Conservation (phyloP, 2,888 invertebrate genomes). For the Andrena fulva region DNA sequence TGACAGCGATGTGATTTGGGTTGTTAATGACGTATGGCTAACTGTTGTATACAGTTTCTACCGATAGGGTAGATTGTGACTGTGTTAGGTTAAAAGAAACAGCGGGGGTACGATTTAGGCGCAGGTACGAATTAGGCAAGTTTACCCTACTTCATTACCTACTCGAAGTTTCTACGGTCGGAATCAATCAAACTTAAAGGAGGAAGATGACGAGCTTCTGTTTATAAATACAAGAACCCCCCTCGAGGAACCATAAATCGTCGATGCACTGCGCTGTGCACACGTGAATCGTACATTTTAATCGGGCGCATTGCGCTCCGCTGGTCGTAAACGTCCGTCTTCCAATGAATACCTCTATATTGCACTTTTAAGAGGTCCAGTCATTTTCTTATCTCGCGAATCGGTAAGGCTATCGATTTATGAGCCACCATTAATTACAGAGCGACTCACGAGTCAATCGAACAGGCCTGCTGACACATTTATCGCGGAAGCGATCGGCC, state of each 20-base stretch:
- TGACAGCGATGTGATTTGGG: no score
- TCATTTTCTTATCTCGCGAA: conserved; percentile 1
- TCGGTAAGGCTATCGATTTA: conserved; percentile 23
- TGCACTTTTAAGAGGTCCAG: conserved; percentile 18
- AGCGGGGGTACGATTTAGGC: no score
- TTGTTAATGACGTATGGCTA: no score
- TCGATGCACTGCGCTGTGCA: neutral
- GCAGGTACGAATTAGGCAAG: no score
- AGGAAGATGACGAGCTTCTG: neutral
- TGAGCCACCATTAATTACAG: conserved; percentile 33
- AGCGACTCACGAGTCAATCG: neutral
- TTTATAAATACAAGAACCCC: neutral
- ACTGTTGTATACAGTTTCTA: no score
- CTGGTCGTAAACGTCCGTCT: conserved; percentile 25
- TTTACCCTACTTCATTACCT: no score
- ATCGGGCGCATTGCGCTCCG: conserved; percentile 15
- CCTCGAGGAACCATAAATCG: conserved; percentile 21
- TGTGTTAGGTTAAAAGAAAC: no score
- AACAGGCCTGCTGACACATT: neutral
- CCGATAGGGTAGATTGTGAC: no score
- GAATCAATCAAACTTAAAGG: neutral
- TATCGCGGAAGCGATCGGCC: conserved; percentile 6
- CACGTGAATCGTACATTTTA: conserved; percentile 28
- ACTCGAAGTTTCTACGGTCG: no score
- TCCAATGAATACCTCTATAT: neutral